These are phyloP conservation scores for Crenichthys baileyi DNA, from an alignment of 2,797 vertebrate genomes.

Conservation along the genomic window DNA sequence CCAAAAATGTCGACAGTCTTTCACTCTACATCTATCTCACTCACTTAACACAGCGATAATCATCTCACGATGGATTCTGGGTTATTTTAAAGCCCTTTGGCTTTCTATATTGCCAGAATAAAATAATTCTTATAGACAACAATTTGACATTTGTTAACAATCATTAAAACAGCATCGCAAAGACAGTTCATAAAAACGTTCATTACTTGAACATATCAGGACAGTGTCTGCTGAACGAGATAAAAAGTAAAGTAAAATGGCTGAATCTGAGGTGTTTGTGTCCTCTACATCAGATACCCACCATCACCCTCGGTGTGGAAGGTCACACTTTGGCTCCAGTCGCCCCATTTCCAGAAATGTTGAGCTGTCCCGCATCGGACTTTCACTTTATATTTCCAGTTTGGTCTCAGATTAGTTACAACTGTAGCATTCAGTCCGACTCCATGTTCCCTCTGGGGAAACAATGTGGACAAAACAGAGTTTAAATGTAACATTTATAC, in stretches of 20 bases:
- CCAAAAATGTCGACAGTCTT: no score
- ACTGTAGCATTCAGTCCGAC: slow-evolving; percentile 27
- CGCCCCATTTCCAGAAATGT: slow-evolving; percentile 75
- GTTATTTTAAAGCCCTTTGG: no score
- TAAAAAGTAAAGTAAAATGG: neutral
- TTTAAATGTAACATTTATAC: neutral
- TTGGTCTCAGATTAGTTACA: slow-evolving; percentile 62
- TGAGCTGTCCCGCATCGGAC: slow-evolving; percentile 62
- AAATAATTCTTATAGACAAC: no score
- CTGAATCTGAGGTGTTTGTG: neutral
- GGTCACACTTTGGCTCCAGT: slow-evolving; percentile 52
- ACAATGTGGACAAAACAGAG: neutral
- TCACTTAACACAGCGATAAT: no score
- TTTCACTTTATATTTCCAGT: slow-evolving; percentile 25
- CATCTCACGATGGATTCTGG: no score
- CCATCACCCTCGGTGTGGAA: slow-evolving; percentile 70
- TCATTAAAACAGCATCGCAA: no score
- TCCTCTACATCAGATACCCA: slow-evolving; percentile 40
- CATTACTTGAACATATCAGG: no score
- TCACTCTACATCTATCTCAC: no score
- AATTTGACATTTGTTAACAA: no score
- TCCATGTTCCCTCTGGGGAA: slow-evolving; percentile 45
- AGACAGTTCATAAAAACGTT: no score
- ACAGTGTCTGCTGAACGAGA: no score
- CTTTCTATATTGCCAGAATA: no score